Conservation (phyloP, 2,113 vertebrate species). For the Leucosticte australis region DNA sequence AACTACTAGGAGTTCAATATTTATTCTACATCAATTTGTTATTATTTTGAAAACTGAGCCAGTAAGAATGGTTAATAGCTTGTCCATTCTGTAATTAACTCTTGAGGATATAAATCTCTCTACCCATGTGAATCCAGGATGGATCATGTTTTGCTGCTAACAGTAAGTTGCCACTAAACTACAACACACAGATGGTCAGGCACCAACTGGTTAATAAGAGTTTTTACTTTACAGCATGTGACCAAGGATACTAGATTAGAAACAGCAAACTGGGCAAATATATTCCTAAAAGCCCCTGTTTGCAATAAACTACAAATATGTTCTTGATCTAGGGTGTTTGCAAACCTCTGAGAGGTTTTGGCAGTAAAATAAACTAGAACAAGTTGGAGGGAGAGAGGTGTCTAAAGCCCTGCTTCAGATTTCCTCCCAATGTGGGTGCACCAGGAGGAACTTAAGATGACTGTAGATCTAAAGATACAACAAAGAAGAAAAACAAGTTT, state of each 20-base stretch:
- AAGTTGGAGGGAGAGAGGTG: neutral
- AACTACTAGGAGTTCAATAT: neutral
- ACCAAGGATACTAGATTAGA: neutral
- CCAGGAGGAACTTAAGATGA: neutral
- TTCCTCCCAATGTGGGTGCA: neutral
- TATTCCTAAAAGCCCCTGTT: constrained; percentile 27
- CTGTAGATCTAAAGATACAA: neutral
- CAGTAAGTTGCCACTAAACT: neutral
- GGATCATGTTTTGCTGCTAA: neutral
- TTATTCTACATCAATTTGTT: neutral
- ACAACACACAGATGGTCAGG: neutral
- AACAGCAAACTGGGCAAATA: neutral
- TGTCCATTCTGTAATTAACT: neutral
- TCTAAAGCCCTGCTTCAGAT: neutral
- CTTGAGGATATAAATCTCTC: neutral
- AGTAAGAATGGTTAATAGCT: neutral
- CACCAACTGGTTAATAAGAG: neutral
- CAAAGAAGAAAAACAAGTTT: neutral
- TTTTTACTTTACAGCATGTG: neutral
- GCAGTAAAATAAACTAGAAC: neutral
- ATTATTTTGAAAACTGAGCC: neutral
- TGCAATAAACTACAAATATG: constrained; percentile 14
- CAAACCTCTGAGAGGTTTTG: neutral
- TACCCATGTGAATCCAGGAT: neutral
- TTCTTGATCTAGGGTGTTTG: neutral